Evolutionary conservation across 1,140 invertebrate genomes (phyloP), one percentile per base, ranked within the genome.

Genomic region (Drosophila hydei): DNA sequence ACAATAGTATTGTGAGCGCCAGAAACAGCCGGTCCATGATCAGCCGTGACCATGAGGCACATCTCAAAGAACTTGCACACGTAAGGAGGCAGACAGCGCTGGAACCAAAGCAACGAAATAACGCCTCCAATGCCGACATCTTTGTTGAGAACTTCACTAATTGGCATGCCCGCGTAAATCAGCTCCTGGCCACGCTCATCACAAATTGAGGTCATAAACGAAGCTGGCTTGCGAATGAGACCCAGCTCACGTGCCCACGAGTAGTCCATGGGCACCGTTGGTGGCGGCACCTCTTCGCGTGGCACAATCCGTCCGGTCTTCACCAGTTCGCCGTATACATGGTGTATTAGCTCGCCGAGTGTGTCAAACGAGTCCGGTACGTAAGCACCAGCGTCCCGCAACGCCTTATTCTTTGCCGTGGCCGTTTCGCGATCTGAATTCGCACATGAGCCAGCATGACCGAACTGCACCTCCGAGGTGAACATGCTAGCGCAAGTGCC

Each of bases 1-100:
- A 99, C 99, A 92, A 99, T 99, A 12, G 99, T 99, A 92, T 99
- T 99, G 91, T 99, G 99, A 0, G 99, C 99, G 14, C 99, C 99
- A 7, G 97, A 99, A 0, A 99, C 99, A 9, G 99, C 99, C 0
- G 99, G 99, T 21, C 99, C 99, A 92, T 99, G 99, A 93, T 99
- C 99, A 50, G 99, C 99, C 0, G 99, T 99, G 27, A 99, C 96
- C 95, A 99, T 99, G 25, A 99, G 93, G 89, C 98, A 99, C 97
- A 99, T 99, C 93, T 99, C 99, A 75, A 99, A 96, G 94, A 99
- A 99, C 92, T 99, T 98, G 91, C 97, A 97, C 21, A 98, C 98
- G 92, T 98, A 98, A 0, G 95, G 93, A 0, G 99, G 98, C 12
- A 99, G 93, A 83, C 98, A 97, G 38, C 98, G 94, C 91, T 99